phyloP scores from a whole-genome alignment of 2,888 invertebrate genomes.

The Lacanobia oleracea region DNA sequence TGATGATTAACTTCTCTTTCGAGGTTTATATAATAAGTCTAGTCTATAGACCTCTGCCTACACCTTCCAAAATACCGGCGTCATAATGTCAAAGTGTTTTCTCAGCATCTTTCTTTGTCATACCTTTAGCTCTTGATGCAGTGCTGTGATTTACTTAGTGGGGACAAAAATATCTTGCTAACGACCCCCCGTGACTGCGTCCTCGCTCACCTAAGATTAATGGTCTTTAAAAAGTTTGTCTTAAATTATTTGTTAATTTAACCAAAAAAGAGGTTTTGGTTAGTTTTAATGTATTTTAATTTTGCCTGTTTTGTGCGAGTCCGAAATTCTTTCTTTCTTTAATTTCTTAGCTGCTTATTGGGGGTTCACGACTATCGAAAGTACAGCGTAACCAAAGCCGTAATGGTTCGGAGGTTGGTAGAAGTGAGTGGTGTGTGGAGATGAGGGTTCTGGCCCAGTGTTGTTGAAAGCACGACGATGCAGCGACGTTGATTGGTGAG shows the following conservation, averaged over 20 bases:
- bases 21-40: no score
- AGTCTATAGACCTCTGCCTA: no score
- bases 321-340: no score
- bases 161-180: slow-evolving; percentile 32
- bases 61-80: no score
- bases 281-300: no score
- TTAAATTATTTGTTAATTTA: background rate
- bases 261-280: background rate
- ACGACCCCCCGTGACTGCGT: slow-evolving; percentile 24
- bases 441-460: no score
- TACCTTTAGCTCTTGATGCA: background rate
- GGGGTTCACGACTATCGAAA: no score
- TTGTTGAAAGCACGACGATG: no score
- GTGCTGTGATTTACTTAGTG: background rate
- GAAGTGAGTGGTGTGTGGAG: no score
- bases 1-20: background rate
- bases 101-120: background rate
- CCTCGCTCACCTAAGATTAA: slow-evolving; percentile 12
- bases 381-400: background rate
- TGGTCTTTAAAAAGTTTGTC: background rate
- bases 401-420: background rate
- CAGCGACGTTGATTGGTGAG: no score
- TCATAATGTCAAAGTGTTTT: background rate
- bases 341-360: no score
- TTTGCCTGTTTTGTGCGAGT: no score